A percentile compares a stretch with the other conserved stretches of the same genome.
phyloP scores from a whole-genome alignment of 2,797 vertebrate genomes.

The Selene dorsalis region DNA sequence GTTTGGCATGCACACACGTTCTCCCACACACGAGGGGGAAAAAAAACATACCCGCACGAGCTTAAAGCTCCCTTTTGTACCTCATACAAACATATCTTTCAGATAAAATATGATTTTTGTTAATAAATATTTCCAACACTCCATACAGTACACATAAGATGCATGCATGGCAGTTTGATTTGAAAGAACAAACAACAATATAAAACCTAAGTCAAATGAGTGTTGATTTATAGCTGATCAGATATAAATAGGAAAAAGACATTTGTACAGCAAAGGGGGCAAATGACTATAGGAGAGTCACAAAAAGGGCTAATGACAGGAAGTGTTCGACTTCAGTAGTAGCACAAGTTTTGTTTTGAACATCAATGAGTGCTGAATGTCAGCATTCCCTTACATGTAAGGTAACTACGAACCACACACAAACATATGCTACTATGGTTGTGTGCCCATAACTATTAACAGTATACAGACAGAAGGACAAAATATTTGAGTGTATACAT shows the following conservation, averaged over 20 bases:
- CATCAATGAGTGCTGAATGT: constrained; percentile 77
- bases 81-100: constrained; percentile 84
- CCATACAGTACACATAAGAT: constrained; percentile 86
- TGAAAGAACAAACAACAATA: constrained; percentile 71
- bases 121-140: constrained; percentile 87
- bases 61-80: constrained; percentile 83
- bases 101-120: constrained; percentile 79
- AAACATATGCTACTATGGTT: constrained; percentile 86
- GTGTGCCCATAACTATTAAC: constrained; percentile 59
- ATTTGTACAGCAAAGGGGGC: constrained; percentile 85
- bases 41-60: constrained; percentile 73
- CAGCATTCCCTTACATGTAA: constrained; percentile 73
- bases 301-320: constrained; percentile 77
- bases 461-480: constrained; percentile 50
- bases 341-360: constrained; percentile 66
- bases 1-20: constrained; percentile 90
- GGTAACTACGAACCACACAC: constrained; percentile 75
- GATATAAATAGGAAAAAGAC: constrained; percentile 75
- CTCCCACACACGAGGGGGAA: constrained; percentile 65
- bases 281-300: constrained; percentile 71
- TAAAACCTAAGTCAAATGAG: constrained; percentile 84
- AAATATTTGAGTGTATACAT: constrained; percentile 61
- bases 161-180: constrained; percentile 92
- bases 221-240: constrained; percentile 58
- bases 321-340: constrained; percentile 73